phyloP scores from a whole-genome alignment of 2,888 invertebrate genomes.

The Acronicta psi region DNA sequence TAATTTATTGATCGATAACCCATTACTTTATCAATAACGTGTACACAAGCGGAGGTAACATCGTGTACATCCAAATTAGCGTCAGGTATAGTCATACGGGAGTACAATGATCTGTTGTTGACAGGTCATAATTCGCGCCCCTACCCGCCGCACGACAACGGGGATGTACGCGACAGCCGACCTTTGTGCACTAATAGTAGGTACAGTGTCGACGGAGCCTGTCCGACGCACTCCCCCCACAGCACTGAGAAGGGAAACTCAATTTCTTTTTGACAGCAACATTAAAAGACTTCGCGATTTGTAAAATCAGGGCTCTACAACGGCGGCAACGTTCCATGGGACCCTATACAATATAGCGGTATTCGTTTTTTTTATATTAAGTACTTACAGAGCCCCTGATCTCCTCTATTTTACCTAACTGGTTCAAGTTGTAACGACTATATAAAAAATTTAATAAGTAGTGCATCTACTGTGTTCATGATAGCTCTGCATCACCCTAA shows the following conservation, averaged over 20 bases:
- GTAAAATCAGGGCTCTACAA: constrained; percentile 41
- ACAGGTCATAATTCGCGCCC: constrained; percentile 84
- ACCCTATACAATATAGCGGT: too few relatives aligned
- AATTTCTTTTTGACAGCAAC: constrained; percentile 82
- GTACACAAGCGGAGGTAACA: constrained; percentile 10
- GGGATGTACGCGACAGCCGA: constrained; percentile 75
- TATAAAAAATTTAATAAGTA: too few relatives aligned
- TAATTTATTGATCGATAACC: too few relatives aligned
- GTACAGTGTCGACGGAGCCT: constrained; percentile 71
- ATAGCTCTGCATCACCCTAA: too few relatives aligned
- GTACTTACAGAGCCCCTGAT: too few relatives aligned
- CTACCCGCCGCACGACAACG: constrained; percentile 48
- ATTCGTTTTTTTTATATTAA: too few relatives aligned
- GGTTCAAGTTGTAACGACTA: too few relatives aligned
- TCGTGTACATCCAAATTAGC: constrained; percentile 50
- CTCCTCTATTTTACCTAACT: too few relatives aligned
- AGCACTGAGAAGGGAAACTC: constrained; percentile 73
- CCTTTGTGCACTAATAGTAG: constrained; percentile 84
- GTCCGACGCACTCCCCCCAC: constrained; percentile 71
- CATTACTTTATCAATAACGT: neutral
- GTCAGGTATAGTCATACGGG: constrained; percentile 68
- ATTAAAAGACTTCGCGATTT: constrained; percentile 68
- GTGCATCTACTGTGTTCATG: too few relatives aligned
- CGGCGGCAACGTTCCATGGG: constrained; percentile 6
- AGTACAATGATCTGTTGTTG: constrained; percentile 70